Conservation (phyloP, 2,113 vertebrate species). For the Gila orcuttii region DNA sequence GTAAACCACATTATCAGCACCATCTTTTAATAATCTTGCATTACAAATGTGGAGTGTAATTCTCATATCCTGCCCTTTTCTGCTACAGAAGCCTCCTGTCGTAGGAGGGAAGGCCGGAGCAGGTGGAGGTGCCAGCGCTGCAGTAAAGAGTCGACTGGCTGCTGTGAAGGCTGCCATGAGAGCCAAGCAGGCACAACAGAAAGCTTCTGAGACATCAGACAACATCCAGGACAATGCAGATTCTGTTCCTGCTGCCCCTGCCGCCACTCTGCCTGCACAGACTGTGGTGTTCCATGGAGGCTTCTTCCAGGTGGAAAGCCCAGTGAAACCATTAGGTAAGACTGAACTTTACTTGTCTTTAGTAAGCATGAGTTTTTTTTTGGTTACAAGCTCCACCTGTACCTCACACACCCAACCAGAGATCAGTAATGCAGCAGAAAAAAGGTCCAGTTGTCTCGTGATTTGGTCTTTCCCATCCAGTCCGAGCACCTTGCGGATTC, state of each 20-base stretch:
- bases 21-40: not conserved
- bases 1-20: slow-evolving; percentile 64
- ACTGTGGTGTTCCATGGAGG: slow-evolving; percentile 84
- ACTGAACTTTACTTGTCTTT: too few species aligned
- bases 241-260: not conserved
- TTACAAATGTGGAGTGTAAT: not conserved
- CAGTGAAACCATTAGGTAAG: slow-evolving; percentile 81
- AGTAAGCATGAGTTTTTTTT: too few species aligned
- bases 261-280: not conserved
- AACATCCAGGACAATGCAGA: not conserved
- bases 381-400: not conserved
- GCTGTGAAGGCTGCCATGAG: slow-evolving; percentile 88
- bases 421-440: not conserved
- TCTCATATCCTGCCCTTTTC: not conserved
- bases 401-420: not conserved
- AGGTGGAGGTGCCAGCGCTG: slow-evolving; percentile 67
- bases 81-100: slow-evolving; percentile 77
- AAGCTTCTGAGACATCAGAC: slow-evolving; percentile 44
- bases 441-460: not conserved
- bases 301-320: slow-evolving; percentile 91
- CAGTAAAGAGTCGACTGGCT: slow-evolving; percentile 83
- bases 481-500: too few species aligned
- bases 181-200: slow-evolving; percentile 68
- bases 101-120: slow-evolving; percentile 66
- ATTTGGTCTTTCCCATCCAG: too few species aligned